Evolutionary conservation across 2,888 invertebrate genomes (phyloP), one percentile per base, ranked within the genome.

Genomic region (Drosophila tanythrix): DNA sequence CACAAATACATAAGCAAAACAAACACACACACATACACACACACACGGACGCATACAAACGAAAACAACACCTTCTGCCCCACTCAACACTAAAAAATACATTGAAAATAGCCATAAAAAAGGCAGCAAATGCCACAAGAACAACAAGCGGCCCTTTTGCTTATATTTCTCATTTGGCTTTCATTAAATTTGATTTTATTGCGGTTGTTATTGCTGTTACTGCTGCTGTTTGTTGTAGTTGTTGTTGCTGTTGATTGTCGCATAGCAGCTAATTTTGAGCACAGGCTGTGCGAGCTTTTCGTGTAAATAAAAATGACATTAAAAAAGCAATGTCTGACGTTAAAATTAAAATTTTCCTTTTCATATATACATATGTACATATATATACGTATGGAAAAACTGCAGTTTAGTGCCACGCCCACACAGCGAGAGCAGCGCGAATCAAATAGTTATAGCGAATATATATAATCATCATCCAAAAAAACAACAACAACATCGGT

Each of bases 151-250:
- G 73, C 76, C 73, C 81, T 78, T 78, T 74, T 79, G 72, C 69
- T 76, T 79, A 66, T 79, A 66, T 73, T 70, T 76, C 81, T 69
- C 70, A 83, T 74, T 85, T 85, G 81, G 70, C 76, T 83, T 86
- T 83, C 86, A 86, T 83, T 83, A 86, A 81, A 81, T 86, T 85
- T 76, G 70, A 85, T 83, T 83, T 83, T 78, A 85, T 85, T 82
- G 46, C 76, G 74, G 81, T 43, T 73, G 56, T 25, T 70, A 25
- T 25, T 76, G 38, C 21, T 70, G 62, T 40, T 69, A 33, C 21
- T 58, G 56, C 21, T 56, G 60, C 15, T 15, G 25, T 25, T n/a
- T 60, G 51, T 40, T 61, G 27, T 50, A 52, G 36, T 38, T 53
- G 51, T 29, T 63, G 61, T n/a, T 74, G 56, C 21, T 79, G 68